Evolutionary conservation across 2,113 vertebrate genomes (phyloP), one percentile per base, ranked within the genome.

Genomic region (Nothocercus julius): DNA sequence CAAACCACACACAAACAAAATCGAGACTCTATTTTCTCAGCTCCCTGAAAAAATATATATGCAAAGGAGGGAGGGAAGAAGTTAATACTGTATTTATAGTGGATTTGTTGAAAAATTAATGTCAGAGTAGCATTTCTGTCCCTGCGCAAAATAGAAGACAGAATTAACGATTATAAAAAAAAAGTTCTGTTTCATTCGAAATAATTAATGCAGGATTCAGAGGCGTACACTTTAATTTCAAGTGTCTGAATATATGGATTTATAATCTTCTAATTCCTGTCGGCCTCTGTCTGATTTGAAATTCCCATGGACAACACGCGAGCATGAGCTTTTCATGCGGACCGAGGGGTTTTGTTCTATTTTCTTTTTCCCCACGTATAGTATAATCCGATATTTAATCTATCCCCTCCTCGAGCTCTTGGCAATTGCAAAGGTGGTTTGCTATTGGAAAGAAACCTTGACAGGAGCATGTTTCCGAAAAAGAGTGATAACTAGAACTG

Each of bases 371-470:
- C 86, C 79, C 92, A 91, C 70, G 72, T 58, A 42, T 58, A 40
- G 53, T 95, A 96, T 95, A 95, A 96, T 89, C 82, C 81, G 47
- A 58, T 81, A 76, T 96, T 96, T 95, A 96, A 97, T 95, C 87
- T 96, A 70, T 87, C 84, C 69, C 45, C 17, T 32, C 77, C 91
- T 97, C 74, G 77, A 96, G 96, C 90, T 94, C 95, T 92, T 97
- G 97, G 95, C 96, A 97, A 86, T 92, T 56, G 92, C 85, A 92
- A 95, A 96, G 89, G 90, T 96, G 92, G 95, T 97, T 97, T 97
- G 97, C 97, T 95, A 95, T 61, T 95, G 97, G 97, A 98, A 98
- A 98, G 98, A 98, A 98, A 97, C 93, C 87, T 93, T 97, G 97
- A 97, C 97, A 98, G 97, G 86, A 92, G 76, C 77, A 66, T 97